Percentiles rank a stretch among this genome's conserved stretches.
These are phyloP conservation scores for Agonopterix heracliana DNA, from an alignment of 2,888 invertebrate species.

Conservation along the genomic window DNA sequence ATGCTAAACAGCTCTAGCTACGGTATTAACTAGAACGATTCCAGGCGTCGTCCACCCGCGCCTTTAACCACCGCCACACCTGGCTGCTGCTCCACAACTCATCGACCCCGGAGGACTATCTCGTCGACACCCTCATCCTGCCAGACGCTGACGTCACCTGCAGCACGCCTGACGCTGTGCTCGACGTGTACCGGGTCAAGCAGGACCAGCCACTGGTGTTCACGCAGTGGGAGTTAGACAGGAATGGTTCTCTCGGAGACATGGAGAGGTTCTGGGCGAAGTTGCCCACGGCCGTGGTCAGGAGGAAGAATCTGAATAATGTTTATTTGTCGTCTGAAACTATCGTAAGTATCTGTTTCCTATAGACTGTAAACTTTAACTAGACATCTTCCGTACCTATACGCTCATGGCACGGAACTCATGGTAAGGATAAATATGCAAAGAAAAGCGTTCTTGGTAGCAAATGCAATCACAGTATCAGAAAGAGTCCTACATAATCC, in stretches of 20 bases:
- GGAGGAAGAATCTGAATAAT: slow-evolving; percentile 44
- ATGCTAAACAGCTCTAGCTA: too few relatives aligned
- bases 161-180: slow-evolving; percentile 28
- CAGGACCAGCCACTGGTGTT: slow-evolving; percentile 24
- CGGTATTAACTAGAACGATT: not conserved
- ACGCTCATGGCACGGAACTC: too few relatives aligned
- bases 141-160: slow-evolving; percentile 56
- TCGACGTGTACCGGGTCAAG: slow-evolving; percentile 48
- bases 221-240: slow-evolving; percentile 23
- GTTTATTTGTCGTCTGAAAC: slow-evolving; percentile 38
- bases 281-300: slow-evolving; percentile 32
- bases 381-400: too few relatives aligned
- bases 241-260: slow-evolving; percentile 15
- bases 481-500: too few relatives aligned
- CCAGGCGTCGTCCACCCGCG: slow-evolving; percentile 48
- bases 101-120: slow-evolving; percentile 19
- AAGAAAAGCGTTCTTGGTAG: too few relatives aligned
- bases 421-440: too few relatives aligned
- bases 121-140: slow-evolving; percentile 31
- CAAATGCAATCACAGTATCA: too few relatives aligned
- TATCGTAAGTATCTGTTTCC: slow-evolving; percentile 31
- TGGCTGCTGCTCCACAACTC: slow-evolving; percentile 47
- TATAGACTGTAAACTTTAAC: too few relatives aligned
- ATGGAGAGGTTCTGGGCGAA: slow-evolving; percentile 30
- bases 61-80: slow-evolving; percentile 46